A percentile compares a stretch with the other conserved stretches of the same genome.
These are phyloP conservation scores for Acrocera orbiculus DNA, from an alignment of 2,888 invertebrate genomes.

Conservation along the genomic window DNA sequence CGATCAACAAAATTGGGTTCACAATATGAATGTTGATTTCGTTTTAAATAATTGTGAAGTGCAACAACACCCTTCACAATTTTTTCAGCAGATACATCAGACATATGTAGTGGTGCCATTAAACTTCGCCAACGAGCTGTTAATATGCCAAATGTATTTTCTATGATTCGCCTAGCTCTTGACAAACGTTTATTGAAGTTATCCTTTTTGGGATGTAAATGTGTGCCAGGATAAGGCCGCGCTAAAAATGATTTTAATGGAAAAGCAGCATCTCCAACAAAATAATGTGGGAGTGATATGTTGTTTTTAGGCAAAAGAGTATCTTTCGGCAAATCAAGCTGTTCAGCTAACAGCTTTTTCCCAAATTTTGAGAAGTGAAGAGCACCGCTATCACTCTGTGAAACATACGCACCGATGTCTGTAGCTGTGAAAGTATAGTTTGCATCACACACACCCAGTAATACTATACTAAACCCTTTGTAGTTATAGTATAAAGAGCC, in stretches of 20 bases:
- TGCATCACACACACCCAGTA: background rate
- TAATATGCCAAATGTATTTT: slow-evolving; percentile 8
- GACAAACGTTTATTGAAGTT: slow-evolving; percentile 6
- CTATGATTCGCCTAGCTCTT: slow-evolving; percentile 4
- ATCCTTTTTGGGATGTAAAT: slow-evolving; percentile 1
- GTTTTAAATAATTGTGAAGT: slow-evolving; percentile 10
- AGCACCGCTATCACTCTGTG: background rate
- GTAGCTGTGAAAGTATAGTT: background rate
- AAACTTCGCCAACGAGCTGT: slow-evolving; percentile 9
- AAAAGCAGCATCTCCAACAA: slow-evolving; percentile 8
- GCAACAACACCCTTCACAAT: slow-evolving; percentile 6
- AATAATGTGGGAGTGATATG: slow-evolving; percentile 4
- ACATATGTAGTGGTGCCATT: slow-evolving; percentile 5
- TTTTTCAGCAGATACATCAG: slow-evolving; percentile 7
- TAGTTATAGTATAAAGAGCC: background rate
- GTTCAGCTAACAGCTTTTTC: background rate
- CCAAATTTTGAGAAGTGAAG: background rate
- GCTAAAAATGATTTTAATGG: slow-evolving; percentile 5
- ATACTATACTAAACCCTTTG: background rate
- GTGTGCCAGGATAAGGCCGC: slow-evolving; percentile 6
- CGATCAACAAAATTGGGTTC: slow-evolving; percentile 1
- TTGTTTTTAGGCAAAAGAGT: background rate
- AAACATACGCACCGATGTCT: background rate
- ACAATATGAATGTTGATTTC: background rate
- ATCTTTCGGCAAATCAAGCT: background rate